Evolutionary conservation across 2,113 vertebrate genomes (phyloP).

Genomic region (Chrysochloris asiatica): DNA sequence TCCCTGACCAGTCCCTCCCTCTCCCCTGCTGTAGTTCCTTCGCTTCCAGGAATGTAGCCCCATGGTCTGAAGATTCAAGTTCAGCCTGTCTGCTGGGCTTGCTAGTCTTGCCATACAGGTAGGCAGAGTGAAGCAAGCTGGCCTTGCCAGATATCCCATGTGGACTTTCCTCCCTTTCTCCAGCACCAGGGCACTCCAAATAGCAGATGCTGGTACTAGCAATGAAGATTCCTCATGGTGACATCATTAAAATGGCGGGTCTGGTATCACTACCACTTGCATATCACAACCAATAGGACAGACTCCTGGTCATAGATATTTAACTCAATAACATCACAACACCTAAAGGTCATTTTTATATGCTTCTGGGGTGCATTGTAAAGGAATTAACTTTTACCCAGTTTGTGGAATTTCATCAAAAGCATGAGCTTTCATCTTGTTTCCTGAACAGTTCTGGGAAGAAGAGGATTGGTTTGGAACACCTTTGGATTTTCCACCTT

Average conservation of each 20-base stretch:
- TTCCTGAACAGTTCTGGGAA: conserved; percentile 36
- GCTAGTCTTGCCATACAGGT: not conserved
- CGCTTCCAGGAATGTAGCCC: accelerated
- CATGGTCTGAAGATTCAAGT: not conserved
- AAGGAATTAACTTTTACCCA: not conserved
- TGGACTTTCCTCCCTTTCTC: not conserved
- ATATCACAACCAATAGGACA: not conserved
- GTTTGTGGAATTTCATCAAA: not conserved
- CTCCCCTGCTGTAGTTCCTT: not conserved
- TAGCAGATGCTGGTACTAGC: accelerated
- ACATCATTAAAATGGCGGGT: not conserved
- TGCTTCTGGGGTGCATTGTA: not conserved
- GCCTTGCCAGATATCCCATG: not conserved
- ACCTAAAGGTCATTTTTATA: accelerated
- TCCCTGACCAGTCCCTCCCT: not conserved
- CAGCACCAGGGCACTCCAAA: not conserved
- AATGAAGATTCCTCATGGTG: not conserved
- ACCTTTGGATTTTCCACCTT: not conserved
- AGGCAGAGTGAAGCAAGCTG: not conserved
- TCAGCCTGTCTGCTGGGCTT: accelerated
- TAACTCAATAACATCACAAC: not conserved
- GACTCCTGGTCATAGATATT: not conserved
- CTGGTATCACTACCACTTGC: not conserved
- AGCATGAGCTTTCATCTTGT: not conserved
- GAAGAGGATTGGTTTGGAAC: not conserved